Percentiles rank a stretch among this genome's conserved stretches.
Evolutionary conservation across 2,113 vertebrate genomes (phyloP).

Genomic region (Toxotes jaculatrix): DNA sequence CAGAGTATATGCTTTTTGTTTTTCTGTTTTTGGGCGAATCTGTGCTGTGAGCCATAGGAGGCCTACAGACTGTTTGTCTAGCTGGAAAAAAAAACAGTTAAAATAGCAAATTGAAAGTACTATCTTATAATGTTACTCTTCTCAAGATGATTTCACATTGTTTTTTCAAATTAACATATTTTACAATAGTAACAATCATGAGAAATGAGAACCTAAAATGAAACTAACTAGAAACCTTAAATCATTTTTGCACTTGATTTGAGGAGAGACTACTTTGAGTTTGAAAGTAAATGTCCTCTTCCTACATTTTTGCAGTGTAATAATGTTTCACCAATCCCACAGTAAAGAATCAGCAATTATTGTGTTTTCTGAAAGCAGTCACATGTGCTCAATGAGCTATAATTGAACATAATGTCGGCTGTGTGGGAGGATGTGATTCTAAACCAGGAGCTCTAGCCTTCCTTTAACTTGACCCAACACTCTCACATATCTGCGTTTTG

Average conservation of each 20-base stretch:
- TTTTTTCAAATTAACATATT: neutral
- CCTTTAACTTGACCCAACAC: constrained; percentile 22
- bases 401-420: constrained; percentile 18
- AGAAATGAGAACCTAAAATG: neutral
- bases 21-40: constrained; percentile 15
- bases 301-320: neutral
- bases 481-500: constrained; percentile 18
- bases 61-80: neutral
- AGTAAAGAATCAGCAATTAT: constrained; percentile 24
- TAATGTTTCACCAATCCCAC: neutral
- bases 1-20: neutral
- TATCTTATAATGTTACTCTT: neutral
- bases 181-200: neutral
- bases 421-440: constrained; percentile 40
- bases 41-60: neutral
- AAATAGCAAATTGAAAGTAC: neutral
- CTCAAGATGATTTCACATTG: neutral
- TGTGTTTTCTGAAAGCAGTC: constrained; percentile 46
- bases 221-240: neutral
- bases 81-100: neutral
- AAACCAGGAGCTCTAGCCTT: constrained; percentile 8
- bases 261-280: neutral
- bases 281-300: neutral
- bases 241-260: neutral
- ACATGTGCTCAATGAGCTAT: constrained; percentile 58